Base-by-base conservation (phyloP, 2,113 vertebrate species). In the Erythrocebus patas region DNA sequence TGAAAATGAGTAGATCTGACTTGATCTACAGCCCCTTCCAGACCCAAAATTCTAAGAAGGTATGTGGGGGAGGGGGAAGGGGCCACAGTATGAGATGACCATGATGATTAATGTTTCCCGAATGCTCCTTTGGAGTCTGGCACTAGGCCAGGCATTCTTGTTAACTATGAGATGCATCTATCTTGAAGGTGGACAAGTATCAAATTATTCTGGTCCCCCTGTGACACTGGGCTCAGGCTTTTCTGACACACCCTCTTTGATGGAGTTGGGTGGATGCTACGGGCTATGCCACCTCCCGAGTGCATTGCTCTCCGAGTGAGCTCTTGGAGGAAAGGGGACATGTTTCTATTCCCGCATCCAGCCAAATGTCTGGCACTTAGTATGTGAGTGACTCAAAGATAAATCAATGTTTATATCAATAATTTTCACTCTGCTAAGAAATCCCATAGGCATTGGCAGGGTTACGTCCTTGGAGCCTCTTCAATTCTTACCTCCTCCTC, bases 201-300 rank as follows among this genome's bases (percentile, higher is more conserved):
- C 32, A 57, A 4, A 18, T 73, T n/a, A 43, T 48, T 79, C 38
- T 57, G 16, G 23, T 84, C 22, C 40, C 11, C 14, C 32, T 72
- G 11, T 27, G 48, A 83, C 52, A 23, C 13, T 59, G 22, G 32
- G 27, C 30, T 59, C 6, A 22, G 45, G 35, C 70, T 75, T 82
- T 79, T 40, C 85, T 18, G 48, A 68, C 27, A 66, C 13, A 30
- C 35, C 30, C 14, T 30, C 4, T 16, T 57, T 18, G 4, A 1
- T 3, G 7, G 75, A 79, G 25, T 50, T 22, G 23, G 35, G 4
- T 32, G 11, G 5, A 6, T 3, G 13, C 40, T 30, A 3, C 0
- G 0, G 12, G 35, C 13, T 72, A 40, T 45, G 85, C 13, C 7
- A 40, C 10, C 52, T 16, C 16, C 64, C n/a, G 8, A 2, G 0